phyloP scores from a whole-genome alignment of 1,140 invertebrate genomes.

The Gonatopus flavifemur region DNA sequence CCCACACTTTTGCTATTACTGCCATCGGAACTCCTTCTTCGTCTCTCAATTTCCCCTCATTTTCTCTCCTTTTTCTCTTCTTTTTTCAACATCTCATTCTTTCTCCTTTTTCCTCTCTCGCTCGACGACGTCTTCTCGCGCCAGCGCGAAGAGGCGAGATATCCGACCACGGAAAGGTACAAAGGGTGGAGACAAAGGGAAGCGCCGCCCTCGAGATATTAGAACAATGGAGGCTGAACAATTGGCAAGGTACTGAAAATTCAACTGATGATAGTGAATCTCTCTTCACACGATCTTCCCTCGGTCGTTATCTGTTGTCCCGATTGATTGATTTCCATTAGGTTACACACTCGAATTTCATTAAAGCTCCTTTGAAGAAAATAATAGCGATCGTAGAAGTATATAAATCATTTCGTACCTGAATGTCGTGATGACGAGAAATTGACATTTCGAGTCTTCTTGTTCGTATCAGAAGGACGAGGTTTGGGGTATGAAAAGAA shows the following conservation, averaged over 20 bases:
- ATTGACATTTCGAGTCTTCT: too few relatives aligned
- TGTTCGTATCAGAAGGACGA: too few relatives aligned
- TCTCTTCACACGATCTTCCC: slow-evolving; percentile 14
- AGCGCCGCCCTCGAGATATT: slow-evolving; percentile 56
- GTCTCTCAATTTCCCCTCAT: background rate
- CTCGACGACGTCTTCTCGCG: slow-evolving; percentile 27
- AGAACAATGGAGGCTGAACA: slow-evolving; percentile 55
- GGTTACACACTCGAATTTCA: too few relatives aligned
- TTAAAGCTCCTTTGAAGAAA: too few relatives aligned
- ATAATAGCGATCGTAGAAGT: too few relatives aligned
- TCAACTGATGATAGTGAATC: slow-evolving; percentile 46
- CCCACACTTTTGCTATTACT: too few relatives aligned
- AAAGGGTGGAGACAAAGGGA: slow-evolving; percentile 59
- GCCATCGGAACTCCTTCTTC: too few relatives aligned
- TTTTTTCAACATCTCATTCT: slow-evolving; percentile 11
- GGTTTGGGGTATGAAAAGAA: too few relatives aligned
- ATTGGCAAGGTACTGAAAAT: slow-evolving; percentile 46
- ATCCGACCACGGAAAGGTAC: slow-evolving; percentile 49
- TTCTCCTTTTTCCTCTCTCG: slow-evolving; percentile 23
- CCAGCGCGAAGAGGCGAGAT: slow-evolving; percentile 44
- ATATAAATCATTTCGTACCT: too few relatives aligned
- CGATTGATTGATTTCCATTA: slow-evolving; percentile 28
- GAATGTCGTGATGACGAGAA: too few relatives aligned
- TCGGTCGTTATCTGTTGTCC: slow-evolving; percentile 3
- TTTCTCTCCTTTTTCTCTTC: slow-evolving; percentile 12